These are phyloP conservation scores for Dermolepida albohirtum DNA, from an alignment of 2,888 invertebrate species.

Conservation along the genomic window DNA sequence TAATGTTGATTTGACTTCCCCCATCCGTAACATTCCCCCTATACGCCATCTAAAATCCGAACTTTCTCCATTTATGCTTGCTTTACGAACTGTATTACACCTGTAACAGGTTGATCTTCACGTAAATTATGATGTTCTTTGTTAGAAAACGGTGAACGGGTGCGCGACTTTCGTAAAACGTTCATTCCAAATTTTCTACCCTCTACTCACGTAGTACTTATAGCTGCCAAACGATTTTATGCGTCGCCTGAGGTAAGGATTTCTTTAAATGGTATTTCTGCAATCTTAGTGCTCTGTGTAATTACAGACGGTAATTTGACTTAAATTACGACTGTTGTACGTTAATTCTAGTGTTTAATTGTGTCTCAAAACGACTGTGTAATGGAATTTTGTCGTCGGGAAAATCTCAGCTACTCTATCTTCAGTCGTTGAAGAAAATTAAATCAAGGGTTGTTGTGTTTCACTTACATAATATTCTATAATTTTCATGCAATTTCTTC, in stretches of 20 bases:
- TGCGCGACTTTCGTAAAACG: constrained; percentile 8
- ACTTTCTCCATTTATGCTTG: constrained; percentile 37
- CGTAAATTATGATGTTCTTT: constrained; percentile 34
- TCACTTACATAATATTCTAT: too few species aligned
- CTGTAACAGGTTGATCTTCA: constrained; percentile 34
- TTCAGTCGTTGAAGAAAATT: not conserved
- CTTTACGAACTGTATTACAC: constrained; percentile 35
- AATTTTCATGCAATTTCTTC: too few species aligned
- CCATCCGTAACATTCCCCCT: not conserved
- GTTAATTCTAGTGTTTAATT: constrained; percentile 34
- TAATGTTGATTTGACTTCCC: not conserved
- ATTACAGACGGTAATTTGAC: constrained; percentile 33
- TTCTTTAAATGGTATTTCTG: constrained; percentile 22
- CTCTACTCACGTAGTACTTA: not conserved
- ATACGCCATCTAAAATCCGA: constrained; percentile 23
- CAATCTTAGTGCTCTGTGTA: constrained; percentile 12
- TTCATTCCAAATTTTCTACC: too few species aligned
- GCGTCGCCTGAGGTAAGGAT: constrained; percentile 20
- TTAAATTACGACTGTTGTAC: constrained; percentile 30
- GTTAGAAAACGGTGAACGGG: constrained; percentile 23
- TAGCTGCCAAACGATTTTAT: constrained; percentile 25
- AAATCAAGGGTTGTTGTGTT: too few species aligned
- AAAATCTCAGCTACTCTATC: not conserved
- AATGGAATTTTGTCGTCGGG: constrained; percentile 30
- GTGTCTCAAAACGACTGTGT: constrained; percentile 19